Evolutionary conservation across 1,140 invertebrate species (phyloP).

Genomic region (Drosophila fuyamai): DNA sequence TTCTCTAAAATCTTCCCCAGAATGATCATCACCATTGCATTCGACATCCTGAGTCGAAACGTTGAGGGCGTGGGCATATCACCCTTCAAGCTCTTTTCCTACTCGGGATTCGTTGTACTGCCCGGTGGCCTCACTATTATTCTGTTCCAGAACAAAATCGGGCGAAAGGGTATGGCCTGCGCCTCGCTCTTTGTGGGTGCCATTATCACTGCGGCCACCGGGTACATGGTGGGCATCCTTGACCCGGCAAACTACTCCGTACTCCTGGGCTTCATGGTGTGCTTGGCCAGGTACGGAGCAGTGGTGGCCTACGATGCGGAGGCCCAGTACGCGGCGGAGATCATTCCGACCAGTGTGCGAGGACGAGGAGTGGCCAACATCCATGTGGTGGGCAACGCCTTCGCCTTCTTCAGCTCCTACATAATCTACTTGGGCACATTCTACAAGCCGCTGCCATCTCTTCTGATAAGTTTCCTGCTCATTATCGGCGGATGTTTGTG

Average conservation of each 20-base stretch:
- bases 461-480: constrained; percentile 86
- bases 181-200: constrained; percentile 85
- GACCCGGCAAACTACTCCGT: constrained; percentile 50
- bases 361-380: constrained; percentile 86
- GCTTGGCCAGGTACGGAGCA: constrained; percentile 87
- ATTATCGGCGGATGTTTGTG: constrained; percentile 86
- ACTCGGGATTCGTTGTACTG: constrained; percentile 86
- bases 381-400: constrained; percentile 86
- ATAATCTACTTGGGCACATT: constrained; percentile 84
- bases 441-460: constrained; percentile 86
- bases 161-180: constrained; percentile 86
- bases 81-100: constrained; percentile 86
- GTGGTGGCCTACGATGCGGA: constrained; percentile 88
- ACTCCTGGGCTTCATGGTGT: constrained; percentile 73
- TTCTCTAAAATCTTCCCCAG: constrained; percentile 52
- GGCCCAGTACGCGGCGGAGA: constrained; percentile 88
- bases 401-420: constrained; percentile 72
- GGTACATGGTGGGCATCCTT: constrained; percentile 74
- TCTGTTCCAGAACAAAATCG: constrained; percentile 86
- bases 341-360: constrained; percentile 88
- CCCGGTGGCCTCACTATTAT: constrained; percentile 86
- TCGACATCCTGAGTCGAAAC: constrained; percentile 87
- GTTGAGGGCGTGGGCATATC: constrained; percentile 86
- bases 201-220: constrained; percentile 84
- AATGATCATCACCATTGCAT: constrained; percentile 87